Evolutionary conservation across 1,140 invertebrate species (phyloP).

Genomic region (Drosophila sp.): DNA sequence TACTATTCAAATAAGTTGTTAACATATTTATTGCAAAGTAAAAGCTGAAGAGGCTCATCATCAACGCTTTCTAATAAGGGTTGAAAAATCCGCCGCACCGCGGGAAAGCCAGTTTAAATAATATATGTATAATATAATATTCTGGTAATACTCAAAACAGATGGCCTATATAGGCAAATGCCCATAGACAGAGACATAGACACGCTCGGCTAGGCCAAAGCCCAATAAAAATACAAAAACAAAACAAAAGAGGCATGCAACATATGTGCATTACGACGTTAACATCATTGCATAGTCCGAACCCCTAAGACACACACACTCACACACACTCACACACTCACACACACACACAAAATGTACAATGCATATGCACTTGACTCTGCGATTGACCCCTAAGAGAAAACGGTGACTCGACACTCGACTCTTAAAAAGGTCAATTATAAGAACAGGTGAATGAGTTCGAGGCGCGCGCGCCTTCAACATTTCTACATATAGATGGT

Average conservation of each 20-base stretch:
- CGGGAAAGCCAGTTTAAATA: neutral
- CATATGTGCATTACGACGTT: constrained; percentile 22
- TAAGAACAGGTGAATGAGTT: constrained; percentile 73
- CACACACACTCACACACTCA: neutral
- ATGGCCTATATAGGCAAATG: too few relatives aligned
- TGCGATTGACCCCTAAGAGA: constrained; percentile 38
- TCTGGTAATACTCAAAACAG: neutral
- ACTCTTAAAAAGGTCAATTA: constrained; percentile 70
- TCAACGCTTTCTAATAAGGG: neutral
- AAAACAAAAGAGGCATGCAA: neutral
- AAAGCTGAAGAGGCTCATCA: too few relatives aligned
- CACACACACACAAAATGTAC: constrained; percentile 2
- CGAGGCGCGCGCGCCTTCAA: constrained; percentile 40
- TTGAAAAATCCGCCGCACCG: neutral
- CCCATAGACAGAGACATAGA: neutral
- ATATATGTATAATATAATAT: neutral
- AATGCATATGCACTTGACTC: constrained; percentile 14
- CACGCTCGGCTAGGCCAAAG: neutral
- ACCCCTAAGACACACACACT: neutral
- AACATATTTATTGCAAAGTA: too few relatives aligned
- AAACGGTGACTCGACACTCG: neutral
- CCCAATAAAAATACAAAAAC: neutral
- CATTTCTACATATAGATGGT: constrained; percentile 12
- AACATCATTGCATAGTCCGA: neutral
- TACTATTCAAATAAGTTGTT: too few relatives aligned